A percentile compares a stretch with the other conserved stretches of the same genome.
These are phyloP conservation scores for Papilio polyxenes DNA, from an alignment of 1,140 invertebrate genomes.

Conservation along the genomic window DNA sequence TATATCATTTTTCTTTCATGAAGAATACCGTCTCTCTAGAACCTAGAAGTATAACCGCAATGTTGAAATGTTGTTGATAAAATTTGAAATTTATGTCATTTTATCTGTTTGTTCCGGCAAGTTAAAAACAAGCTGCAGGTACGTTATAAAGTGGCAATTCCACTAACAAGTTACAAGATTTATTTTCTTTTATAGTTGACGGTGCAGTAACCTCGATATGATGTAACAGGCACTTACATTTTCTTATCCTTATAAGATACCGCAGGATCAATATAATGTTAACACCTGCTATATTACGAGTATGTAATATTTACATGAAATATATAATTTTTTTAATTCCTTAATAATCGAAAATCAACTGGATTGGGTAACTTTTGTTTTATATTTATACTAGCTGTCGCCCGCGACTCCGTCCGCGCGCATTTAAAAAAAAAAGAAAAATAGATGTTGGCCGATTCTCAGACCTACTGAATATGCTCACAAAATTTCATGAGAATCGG, in stretches of 20 bases:
- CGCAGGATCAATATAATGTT: too few species aligned
- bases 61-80: not conserved
- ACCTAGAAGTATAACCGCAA: not conserved
- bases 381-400: too few species aligned
- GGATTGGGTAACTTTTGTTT: too few species aligned
- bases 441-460: too few species aligned
- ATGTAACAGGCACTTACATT: not conserved
- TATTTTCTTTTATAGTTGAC: not conserved
- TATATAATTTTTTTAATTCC: too few species aligned
- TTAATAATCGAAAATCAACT: too few species aligned
- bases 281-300: too few species aligned
- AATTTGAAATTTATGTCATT: slow-evolving; percentile 4
- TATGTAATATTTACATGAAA: too few species aligned
- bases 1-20: not conserved
- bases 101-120: slow-evolving; percentile 17
- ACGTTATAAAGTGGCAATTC: slow-evolving; percentile 18
- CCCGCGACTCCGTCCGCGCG: too few species aligned
- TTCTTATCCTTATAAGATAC: not conserved
- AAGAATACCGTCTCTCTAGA: not conserved
- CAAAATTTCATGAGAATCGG: too few species aligned
- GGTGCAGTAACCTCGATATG: not conserved
- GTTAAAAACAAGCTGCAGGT: slow-evolving; percentile 19
- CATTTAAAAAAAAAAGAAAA: too few species aligned
- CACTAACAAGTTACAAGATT: slow-evolving; percentile 5
- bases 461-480: too few species aligned